Evolutionary conservation across 2,888 invertebrate species (phyloP), one percentile per base, ranked within the genome.

Genomic region (Amaurobius ferox): DNA sequence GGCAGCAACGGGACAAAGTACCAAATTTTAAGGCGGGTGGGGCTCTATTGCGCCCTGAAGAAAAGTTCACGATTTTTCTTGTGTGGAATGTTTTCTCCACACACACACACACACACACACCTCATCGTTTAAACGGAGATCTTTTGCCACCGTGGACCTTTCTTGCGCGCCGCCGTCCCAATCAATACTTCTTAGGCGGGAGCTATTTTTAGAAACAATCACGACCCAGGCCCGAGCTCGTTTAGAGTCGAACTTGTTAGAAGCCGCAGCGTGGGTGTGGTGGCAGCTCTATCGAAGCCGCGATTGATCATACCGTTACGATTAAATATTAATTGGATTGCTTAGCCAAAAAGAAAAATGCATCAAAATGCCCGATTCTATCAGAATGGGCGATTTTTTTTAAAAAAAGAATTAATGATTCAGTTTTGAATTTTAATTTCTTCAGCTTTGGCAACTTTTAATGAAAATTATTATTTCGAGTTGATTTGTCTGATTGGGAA

Each of bases 161-260:
- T 23, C 55, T 55, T 55, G 55, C 23, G 55, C 55, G 55, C 55
- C 19, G 23, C 13, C 19, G 23, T 3, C 55, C 23, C 30, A 67
- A 67, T 70, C 44, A 23, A 70, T 44, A 70, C 40, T 70, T 40
- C 44, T 44, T 70, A 28, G 44, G 70, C 39, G 26, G 44, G 3
- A n/a, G 28, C 70, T 70, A 70, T 70, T 70, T 70, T 70, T 70
- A 70, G 70, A 70, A 70, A 70, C 70, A 70, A 70, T 70, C 70
- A 26, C 44, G 28, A 44, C 70, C 28, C 23, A 9, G 68, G 29
- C 30, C 32, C 29, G 13, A 66, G 32, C 13, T 28, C 67, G 11
- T 26, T 66, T 11, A 35, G 19, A 32, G 28, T 39, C 19, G 67
- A 67, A 67, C 67, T 67, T 67, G 70, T 40, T 44, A 40, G 28